A percentile compares a stretch with the other conserved stretches of the same genome.
Evolutionary conservation across 2,797 vertebrate genomes (phyloP).

Genomic region (Urophycis tenuis): DNA sequence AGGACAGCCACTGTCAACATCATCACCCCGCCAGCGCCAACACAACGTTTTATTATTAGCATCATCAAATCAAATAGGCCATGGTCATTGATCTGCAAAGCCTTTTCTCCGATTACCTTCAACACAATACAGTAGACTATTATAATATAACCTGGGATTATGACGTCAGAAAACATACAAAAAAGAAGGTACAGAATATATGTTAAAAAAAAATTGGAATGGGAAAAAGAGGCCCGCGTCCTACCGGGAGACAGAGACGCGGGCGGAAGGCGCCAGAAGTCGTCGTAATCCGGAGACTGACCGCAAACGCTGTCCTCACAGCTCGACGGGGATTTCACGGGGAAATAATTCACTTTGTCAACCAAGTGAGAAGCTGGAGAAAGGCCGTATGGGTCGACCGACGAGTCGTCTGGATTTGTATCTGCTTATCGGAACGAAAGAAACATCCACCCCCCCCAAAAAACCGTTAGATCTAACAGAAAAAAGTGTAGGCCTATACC

Average conservation of each 20-base stretch:
- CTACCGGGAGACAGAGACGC: conserved; percentile 91
- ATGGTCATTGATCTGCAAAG: not conserved
- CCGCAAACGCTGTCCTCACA: conserved; percentile 75
- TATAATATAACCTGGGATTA: not conserved
- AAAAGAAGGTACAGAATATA: not conserved
- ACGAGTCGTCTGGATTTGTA: conserved; percentile 49
- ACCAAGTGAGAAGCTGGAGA: conserved; percentile 75
- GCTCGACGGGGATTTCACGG: conserved; percentile 78
- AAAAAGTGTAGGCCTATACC: not conserved
- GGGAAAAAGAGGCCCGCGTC: not conserved
- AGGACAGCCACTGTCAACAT: not conserved
- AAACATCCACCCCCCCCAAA: not conserved
- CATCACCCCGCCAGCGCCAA: no score
- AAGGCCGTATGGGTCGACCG: conserved; percentile 61
- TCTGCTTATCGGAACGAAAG: conserved; percentile 54
- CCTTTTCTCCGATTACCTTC: not conserved
- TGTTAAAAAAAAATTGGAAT: no score
- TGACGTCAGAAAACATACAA: not conserved
- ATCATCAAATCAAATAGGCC: not conserved
- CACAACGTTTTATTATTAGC: not conserved
- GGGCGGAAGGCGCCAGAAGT: conserved; percentile 94
- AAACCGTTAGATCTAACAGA: not conserved
- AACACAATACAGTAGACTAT: not conserved
- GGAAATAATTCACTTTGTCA: conserved; percentile 70
- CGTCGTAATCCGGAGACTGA: conserved; percentile 82